These are phyloP conservation scores for Heterocephalus glaber DNA, from an alignment of 2,113 vertebrate species.

Conservation along the genomic window DNA sequence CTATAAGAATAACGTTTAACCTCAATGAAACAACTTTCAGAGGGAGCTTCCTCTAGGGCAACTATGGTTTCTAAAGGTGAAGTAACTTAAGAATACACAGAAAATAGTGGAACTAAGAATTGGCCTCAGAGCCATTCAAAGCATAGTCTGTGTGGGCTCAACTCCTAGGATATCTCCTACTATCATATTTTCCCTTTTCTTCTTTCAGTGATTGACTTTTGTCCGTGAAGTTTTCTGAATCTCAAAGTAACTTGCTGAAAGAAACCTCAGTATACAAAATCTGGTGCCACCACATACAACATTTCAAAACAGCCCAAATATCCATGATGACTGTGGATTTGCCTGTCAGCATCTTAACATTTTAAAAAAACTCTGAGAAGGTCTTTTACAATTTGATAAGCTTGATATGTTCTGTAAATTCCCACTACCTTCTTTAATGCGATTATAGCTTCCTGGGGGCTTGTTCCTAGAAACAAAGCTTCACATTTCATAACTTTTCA, in stretches of 20 bases:
- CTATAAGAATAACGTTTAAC: background rate
- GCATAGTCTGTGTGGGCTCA: background rate
- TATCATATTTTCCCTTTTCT: background rate
- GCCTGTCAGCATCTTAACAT: background rate
- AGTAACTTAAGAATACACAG: background rate
- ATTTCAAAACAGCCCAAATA: slow-evolving; percentile 24
- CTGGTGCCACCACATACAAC: background rate
- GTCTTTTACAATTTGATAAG: slow-evolving; percentile 51
- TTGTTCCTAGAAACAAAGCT: slow-evolving; percentile 27
- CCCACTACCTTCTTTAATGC: slow-evolving; percentile 31
- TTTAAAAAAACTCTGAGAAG: background rate
- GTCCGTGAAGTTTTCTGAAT: background rate
- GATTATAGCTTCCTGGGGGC: background rate
- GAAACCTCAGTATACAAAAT: background rate
- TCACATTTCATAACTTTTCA: slow-evolving; percentile 49
- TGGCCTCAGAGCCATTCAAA: background rate
- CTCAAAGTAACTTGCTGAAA: background rate
- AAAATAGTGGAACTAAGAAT: background rate
- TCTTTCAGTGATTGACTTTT: background rate
- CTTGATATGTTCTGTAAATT: slow-evolving; percentile 40
- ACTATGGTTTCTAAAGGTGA: background rate
- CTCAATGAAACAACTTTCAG: background rate
- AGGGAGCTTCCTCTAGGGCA: background rate
- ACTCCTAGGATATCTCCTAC: background rate
- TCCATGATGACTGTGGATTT: background rate